Percentiles rank a stretch among this genome's conserved stretches.
Evolutionary conservation across 1,140 invertebrate genomes (phyloP).

Genomic region (Daktulosphaira vitifoliae): DNA sequence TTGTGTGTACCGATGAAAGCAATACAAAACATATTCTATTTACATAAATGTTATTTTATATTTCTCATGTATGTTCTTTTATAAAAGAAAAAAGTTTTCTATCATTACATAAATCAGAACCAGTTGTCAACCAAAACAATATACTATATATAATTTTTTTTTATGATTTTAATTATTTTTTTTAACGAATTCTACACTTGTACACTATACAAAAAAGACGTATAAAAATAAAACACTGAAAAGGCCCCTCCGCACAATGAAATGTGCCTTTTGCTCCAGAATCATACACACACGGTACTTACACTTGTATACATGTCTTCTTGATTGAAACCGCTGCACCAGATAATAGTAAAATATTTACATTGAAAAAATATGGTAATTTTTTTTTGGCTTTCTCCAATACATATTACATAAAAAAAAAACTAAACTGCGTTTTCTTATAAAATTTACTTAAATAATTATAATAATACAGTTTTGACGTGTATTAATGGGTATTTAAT

Average conservation of each 20-base stretch:
- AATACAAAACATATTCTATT: too few relatives aligned
- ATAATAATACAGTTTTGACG: too few relatives aligned
- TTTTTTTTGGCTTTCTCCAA: too few relatives aligned
- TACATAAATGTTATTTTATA: too few relatives aligned
- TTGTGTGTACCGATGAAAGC: too few relatives aligned
- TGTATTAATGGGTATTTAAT: too few relatives aligned
- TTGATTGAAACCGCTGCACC: constrained; percentile 26
- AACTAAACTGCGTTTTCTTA: too few relatives aligned
- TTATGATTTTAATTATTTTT: background rate
- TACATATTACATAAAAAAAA: too few relatives aligned
- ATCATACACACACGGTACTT: constrained; percentile 1
- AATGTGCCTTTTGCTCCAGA: constrained; percentile 13
- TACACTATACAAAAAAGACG: constrained; percentile 32
- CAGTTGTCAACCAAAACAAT: background rate
- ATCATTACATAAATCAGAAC: background rate
- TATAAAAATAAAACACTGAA: constrained; percentile 32
- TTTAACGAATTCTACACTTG: constrained; percentile 32
- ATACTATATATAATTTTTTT: too few relatives aligned
- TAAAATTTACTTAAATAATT: too few relatives aligned
- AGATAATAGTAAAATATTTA: background rate
- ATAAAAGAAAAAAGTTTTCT: too few relatives aligned
- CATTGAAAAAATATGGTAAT: background rate
- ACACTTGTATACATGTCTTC: constrained; percentile 21
- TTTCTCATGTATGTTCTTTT: too few relatives aligned
- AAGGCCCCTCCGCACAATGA: constrained; percentile 28